Conservation (phyloP, 2,797 vertebrate species). For the Microctenopoma lineatum region DNA sequence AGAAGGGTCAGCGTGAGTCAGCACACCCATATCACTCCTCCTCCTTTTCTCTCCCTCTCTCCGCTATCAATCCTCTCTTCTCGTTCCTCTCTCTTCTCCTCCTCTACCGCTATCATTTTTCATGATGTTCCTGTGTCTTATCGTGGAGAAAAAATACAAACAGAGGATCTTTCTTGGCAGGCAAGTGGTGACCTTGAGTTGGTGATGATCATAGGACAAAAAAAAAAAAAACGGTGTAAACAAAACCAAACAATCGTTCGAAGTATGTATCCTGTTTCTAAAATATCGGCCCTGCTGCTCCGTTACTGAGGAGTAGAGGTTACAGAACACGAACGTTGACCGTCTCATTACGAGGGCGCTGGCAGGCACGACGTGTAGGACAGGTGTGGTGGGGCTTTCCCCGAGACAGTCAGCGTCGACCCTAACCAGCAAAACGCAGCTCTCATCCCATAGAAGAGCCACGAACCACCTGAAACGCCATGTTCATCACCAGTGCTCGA, state of each 20-base stretch:
- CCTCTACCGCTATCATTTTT: constrained; percentile 43
- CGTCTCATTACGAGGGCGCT: too few species aligned
- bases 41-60: constrained; percentile 63
- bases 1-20: constrained; percentile 81
- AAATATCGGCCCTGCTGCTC: too few species aligned
- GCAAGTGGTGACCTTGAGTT: constrained; percentile 43
- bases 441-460: too few species aligned
- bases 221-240: constrained; percentile 39
- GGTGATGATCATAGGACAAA: constrained; percentile 33
- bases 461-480: too few species aligned
- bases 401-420: too few species aligned
- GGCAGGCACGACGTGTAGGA: too few species aligned
- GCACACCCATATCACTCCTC: constrained; percentile 78
- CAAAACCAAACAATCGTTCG: constrained; percentile 46
- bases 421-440: too few species aligned
- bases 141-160: constrained; percentile 21
- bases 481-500: too few species aligned
- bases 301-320: too few species aligned
- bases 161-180: constrained; percentile 62
- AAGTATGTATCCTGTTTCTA: constrained; percentile 1
- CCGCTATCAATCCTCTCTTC: constrained; percentile 59
- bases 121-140: constrained; percentile 23
- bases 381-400: too few species aligned
- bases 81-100: constrained; percentile 49
- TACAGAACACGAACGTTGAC: too few species aligned